Evolutionary conservation across 2,888 invertebrate genomes (phyloP), one percentile per base, ranked within the genome.

Genomic region (Dicycla oo): DNA sequence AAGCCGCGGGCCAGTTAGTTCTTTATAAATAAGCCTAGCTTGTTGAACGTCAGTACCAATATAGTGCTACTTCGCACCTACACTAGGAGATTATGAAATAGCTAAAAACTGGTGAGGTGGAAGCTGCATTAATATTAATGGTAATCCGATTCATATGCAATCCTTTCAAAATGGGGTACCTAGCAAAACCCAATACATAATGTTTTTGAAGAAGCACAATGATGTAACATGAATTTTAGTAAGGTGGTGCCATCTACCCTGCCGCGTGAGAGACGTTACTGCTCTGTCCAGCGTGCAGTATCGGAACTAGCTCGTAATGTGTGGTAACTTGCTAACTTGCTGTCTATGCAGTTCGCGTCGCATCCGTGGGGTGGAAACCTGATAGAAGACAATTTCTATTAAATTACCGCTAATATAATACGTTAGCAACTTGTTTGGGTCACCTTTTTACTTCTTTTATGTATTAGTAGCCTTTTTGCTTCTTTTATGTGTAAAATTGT

Each of bases 241-340:
- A 4, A 20, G 4, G 71, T 71, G 58, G 26, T 70, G 71, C 71
- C 70, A 70, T 70, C 58, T 71, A 18, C 26, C 45, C 6, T 11
- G 8, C 23, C 11, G 0, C 13, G 8, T 40, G 11, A 13, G 34
- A 43, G 15, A n/a, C 13, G 58, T 23, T 20, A 38, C n/a, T 60
- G 23, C 53, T 47, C 53, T 47, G n/a, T 23, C 61, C 47, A 56
- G 54, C 23, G 54, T 11, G 5, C 20, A 15, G 10, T n/a, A 3
- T 30, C 15, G 18, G 30, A 47, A 61, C 53, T 40, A 20, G 38
- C 15, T 30, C 13, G 11, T 18, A 26, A 26, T 11, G 26, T 8
- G 26, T n/a, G n/a, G n/a, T n/a, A n/a, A n/a, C n/a, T n/a, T n/a
- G n/a, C n/a, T n/a, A n/a, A n/a, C n/a, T n/a, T n/a, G 30, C 23